Base-by-base conservation (phyloP, 2,888 invertebrate species). In the Heliconius charithonia region DNA sequence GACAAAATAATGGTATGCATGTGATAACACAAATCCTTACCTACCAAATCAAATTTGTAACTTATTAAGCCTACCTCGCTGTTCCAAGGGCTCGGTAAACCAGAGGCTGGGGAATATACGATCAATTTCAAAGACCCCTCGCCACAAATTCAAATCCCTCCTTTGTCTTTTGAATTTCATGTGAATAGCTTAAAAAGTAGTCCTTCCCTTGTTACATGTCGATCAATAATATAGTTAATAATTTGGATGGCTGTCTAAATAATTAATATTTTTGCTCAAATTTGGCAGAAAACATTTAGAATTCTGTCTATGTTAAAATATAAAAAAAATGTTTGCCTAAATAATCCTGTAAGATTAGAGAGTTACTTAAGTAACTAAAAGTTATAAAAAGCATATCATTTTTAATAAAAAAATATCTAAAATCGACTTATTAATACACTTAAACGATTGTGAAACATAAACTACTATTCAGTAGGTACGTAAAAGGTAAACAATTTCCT, bases 81-180 rank as follows among this genome's bases (percentile, higher is more conserved):
- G 79, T 84, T 85, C 87, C 88, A 88, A 87, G 91, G 91, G 92
- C 85, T 89, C 89, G 91, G 93, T 91, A 92, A 93, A 93, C 92
- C 92, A 91, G 90, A 90, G 89, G 86, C 90, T 90, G 92, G 93
- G 93, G 93, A 91, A 89, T 85, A 89, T 86, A 85, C 93, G 94
- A 94, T 94, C 94, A 94, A 94, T 95, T 95, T 93, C 93, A 93
- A 93, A 92, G 91, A 87, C 92, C 91, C 93, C 90, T 91, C 90
- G 88, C 87, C 90, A 90, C 91, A 90, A 90, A 92, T 93, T 93
- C 93, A 93, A 94, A 94, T 94, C 92, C 92, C 92, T 91, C 91
- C 91, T 92, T 93, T 94, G 93, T 94, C 92, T 94, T 91, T 90
- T 85, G 85, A 85, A 91, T 92, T 92, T 91, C 91, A 92, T 92